These are phyloP conservation scores for Apogon talboti DNA, from an alignment of 2,797 vertebrate genomes.

Conservation along the genomic window DNA sequence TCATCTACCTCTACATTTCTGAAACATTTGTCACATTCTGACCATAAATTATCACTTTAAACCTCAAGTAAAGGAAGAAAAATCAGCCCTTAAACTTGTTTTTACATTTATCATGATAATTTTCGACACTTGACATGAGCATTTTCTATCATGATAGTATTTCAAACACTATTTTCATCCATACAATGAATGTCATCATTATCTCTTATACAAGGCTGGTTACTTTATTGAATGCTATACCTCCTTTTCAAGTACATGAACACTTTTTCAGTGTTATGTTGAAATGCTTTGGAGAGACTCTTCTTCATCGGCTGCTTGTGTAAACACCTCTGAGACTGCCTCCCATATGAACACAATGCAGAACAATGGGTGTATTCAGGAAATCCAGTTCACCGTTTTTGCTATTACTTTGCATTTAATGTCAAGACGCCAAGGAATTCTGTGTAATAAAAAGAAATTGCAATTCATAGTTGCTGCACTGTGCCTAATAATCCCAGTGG, in stretches of 20 bases:
- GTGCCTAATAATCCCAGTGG: slow-evolving; percentile 43
- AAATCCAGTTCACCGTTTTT: slow-evolving; percentile 27
- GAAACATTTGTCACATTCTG: too few species aligned
- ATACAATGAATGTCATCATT: too few species aligned
- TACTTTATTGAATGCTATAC: slow-evolving; percentile 22
- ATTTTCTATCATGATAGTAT: too few species aligned
- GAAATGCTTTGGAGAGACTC: slow-evolving; percentile 14
- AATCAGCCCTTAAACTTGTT: too few species aligned
- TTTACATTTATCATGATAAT: too few species aligned
- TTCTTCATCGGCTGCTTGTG: slow-evolving; percentile 9
- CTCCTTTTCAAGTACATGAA: slow-evolving; percentile 24
- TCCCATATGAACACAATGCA: slow-evolving; percentile 8
- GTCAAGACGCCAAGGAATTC: slow-evolving; percentile 47
- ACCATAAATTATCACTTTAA: too few species aligned
- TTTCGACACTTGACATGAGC: too few species aligned
- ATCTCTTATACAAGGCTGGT: too few species aligned
- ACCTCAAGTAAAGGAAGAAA: too few species aligned
- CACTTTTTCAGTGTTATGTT: slow-evolving; percentile 34
- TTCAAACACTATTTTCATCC: too few species aligned
- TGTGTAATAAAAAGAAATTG: slow-evolving; percentile 44
- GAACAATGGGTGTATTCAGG: slow-evolving; percentile 28
- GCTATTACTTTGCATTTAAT: slow-evolving; percentile 41
- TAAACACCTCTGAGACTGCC: slow-evolving; percentile 12
- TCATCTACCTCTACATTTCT: too few species aligned
- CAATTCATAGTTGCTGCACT: slow-evolving; percentile 30